Conservation (phyloP, 2,113 vertebrate genomes). For the Gallinago media region DNA sequence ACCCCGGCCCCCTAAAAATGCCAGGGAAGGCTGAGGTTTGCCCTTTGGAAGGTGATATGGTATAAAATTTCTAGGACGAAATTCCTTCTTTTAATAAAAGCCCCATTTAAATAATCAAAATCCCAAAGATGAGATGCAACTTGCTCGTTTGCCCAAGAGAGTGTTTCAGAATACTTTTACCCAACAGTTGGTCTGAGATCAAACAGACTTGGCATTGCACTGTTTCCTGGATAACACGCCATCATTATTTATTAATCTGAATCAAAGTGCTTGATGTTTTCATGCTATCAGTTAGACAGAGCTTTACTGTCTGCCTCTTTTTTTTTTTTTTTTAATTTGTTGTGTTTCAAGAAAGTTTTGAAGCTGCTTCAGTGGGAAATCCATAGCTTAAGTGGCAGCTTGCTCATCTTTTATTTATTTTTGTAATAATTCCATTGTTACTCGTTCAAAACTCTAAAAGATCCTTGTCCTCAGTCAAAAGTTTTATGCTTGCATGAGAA, state of each 20-base stretch:
- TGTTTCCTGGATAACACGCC: slow-evolving; percentile 66
- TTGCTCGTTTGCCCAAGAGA: slow-evolving; percentile 23
- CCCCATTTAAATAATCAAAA: slow-evolving; percentile 27
- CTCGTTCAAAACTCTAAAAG: neutral
- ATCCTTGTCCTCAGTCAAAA: neutral
- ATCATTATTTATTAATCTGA: slow-evolving; percentile 69
- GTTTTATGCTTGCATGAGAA: neutral
- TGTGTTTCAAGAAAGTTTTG: slow-evolving; percentile 53
- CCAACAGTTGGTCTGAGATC: slow-evolving; percentile 64
- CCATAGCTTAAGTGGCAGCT: slow-evolving; percentile 33
- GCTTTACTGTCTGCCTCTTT: slow-evolving; percentile 26
- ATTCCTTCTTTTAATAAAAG: slow-evolving; percentile 31
- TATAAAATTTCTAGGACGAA: neutral
- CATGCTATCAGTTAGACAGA: slow-evolving; percentile 39
- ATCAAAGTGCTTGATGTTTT: slow-evolving; percentile 65
- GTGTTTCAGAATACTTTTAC: slow-evolving; percentile 48
- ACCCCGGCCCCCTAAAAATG: neutral
- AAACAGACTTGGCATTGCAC: slow-evolving; percentile 50
- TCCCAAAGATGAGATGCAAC: neutral
- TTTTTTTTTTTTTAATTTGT: slow-evolving; percentile 21
- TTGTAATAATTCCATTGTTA: neutral
- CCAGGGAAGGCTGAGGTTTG: neutral
- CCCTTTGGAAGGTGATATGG: neutral
- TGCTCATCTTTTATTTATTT: slow-evolving; percentile 63
- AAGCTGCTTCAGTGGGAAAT: slow-evolving; percentile 48